phyloP scores from a whole-genome alignment of 2,113 vertebrate genomes.

The Phalacrocorax brasilianus region DNA sequence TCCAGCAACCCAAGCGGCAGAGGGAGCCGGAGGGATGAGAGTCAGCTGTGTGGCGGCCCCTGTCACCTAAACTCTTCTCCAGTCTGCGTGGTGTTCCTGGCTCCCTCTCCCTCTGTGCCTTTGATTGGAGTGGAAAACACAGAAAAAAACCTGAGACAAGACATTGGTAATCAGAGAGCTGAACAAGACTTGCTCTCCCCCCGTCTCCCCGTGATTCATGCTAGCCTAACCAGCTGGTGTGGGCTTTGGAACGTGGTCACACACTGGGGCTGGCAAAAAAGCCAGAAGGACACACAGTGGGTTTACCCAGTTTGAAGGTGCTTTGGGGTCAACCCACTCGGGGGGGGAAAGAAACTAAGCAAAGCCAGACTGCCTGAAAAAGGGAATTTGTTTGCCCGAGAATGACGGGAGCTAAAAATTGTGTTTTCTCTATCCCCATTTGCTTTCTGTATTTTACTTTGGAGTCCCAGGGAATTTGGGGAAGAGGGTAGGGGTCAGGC shows the following conservation, averaged over 20 bases:
- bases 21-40: background rate
- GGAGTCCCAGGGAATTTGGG: background rate
- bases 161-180: background rate
- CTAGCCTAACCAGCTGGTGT: no score
- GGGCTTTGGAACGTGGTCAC: background rate
- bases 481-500: background rate
- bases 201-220: rapidly evolving
- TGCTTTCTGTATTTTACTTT: background rate
- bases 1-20: rapidly evolving
- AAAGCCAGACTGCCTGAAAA: background rate
- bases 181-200: background rate
- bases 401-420: background rate
- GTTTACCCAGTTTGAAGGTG: background rate
- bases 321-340: background rate
- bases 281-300: no score
- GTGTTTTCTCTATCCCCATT: background rate
- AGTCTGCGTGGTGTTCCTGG: rapidly evolving
- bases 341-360: background rate
- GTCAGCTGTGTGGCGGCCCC: background rate
- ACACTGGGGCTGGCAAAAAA: background rate
- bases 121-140: background rate
- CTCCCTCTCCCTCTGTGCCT: background rate
- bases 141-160: background rate
- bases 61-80: background rate
- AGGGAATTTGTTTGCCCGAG: background rate